Base-by-base conservation (phyloP, 2,113 vertebrate species). In the Varanus komodoensis region DNA sequence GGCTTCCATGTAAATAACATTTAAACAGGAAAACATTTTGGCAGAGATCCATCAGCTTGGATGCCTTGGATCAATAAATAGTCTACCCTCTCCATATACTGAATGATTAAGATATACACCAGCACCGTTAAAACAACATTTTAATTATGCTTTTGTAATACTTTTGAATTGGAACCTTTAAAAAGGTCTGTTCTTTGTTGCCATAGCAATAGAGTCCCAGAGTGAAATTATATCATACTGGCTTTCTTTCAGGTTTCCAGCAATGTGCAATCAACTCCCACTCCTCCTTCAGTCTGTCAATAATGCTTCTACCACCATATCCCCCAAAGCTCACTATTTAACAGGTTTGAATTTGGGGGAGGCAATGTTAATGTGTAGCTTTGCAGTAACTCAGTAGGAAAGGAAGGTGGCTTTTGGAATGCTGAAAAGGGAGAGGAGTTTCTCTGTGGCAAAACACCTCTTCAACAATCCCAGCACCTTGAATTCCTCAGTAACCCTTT, bases 191-290 rank as follows among this genome's bases (percentile, higher is more conserved):
- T 94, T 94, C 95, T 96, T 95, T 96, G 97, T 98, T 97, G 94
- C 97, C 96, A 98, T 97, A 96, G 97, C 89, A 91, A 98, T 97
- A 93, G 93, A 95, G 93, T 97, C 92, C 92, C 95, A 93, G 90
- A 93, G 95, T 95, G 94, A 97, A 96, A 97, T 97, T 94, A 95
- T 97, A 96, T 96, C 94, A 96, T 91, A 90, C 92, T 95, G 97
- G 93, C 93, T 97, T 96, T 95, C 96, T 96, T 95, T 94, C 95
- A 96, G 94, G 87, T 97, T 97, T 88, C 96, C 95, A 95, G 93
- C 95, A 96, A 93, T 86, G 23, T 95, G 91, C 94, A 89, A 32
- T 97, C 95, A 94, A 95, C 96, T 95, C 97, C 96, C 94, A 97
- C 96, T 95, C 95, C 92, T 93, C 90, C 94, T 96, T 96, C 95